Evolutionary conservation across 2,113 vertebrate species (phyloP).

Genomic region (Mobula birostris): DNA sequence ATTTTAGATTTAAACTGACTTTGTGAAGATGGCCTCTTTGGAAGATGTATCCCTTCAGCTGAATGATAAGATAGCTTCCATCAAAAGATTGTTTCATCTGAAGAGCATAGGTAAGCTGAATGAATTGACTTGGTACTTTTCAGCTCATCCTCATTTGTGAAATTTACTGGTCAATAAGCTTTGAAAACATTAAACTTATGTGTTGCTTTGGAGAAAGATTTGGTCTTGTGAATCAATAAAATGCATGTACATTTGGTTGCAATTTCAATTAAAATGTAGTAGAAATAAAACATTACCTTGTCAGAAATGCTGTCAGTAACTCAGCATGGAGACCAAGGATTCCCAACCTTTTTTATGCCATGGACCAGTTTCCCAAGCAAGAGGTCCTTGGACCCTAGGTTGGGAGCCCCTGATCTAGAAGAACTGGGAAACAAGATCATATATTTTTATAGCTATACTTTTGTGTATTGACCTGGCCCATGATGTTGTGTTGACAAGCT

Average conservation of each 20-base stretch:
- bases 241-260: not conserved
- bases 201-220: not conserved
- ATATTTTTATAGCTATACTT: not conserved
- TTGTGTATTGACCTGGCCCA: not conserved
- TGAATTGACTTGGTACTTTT: not conserved
- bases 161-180: not conserved
- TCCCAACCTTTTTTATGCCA: too few species aligned
- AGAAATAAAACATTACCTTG: not conserved
- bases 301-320: not conserved
- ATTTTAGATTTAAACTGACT: not conserved
- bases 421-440: not conserved
- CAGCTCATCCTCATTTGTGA: not conserved
- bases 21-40: not conserved
- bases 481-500: too few species aligned
- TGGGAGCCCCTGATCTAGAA: not conserved
- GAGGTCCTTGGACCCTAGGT: too few species aligned
- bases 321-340: not conserved
- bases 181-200: not conserved
- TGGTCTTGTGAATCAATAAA: not conserved
- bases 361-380: too few species aligned
- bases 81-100: conserved; percentile 54
- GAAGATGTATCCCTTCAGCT: conserved; percentile 47
- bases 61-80: conserved; percentile 53
- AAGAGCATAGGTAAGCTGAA: conserved; percentile 54
- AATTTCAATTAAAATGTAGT: not conserved